These are phyloP conservation scores for Trachops cirrhosus DNA, from an alignment of 2,797 vertebrate genomes.

Conservation along the genomic window DNA sequence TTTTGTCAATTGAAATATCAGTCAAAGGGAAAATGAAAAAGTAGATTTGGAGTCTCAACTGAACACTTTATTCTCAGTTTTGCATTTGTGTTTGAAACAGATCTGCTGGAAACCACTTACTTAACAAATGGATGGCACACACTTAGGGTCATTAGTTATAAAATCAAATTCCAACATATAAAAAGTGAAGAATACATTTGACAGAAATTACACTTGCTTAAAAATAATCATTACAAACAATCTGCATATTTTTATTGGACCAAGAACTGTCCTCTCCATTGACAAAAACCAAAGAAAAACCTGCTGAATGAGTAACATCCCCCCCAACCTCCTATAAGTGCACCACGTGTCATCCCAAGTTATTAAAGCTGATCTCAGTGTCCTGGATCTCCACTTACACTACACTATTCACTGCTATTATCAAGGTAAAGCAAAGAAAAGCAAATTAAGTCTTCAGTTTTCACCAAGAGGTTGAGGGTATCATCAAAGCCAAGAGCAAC, in stretches of 20 bases:
- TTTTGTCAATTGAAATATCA: slow-evolving; percentile 31
- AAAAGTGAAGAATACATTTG: slow-evolving; percentile 80
- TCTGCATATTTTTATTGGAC: slow-evolving; percentile 84
- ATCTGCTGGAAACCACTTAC: slow-evolving; percentile 63
- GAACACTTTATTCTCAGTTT: slow-evolving; percentile 62
- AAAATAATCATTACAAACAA: slow-evolving; percentile 85
- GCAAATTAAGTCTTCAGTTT: slow-evolving; percentile 64
- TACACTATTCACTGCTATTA: slow-evolving; percentile 68
- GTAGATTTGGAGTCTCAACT: slow-evolving; percentile 50
- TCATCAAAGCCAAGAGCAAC: slow-evolving; percentile 89
- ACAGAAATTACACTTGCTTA: slow-evolving; percentile 82
- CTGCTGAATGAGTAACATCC: slow-evolving; percentile 72
- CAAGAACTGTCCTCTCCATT: slow-evolving; percentile 69
- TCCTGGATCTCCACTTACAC: slow-evolving; percentile 60
- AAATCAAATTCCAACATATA: slow-evolving; percentile 77
- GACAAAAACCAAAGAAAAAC: slow-evolving; percentile 80
- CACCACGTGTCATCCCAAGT: slow-evolving; percentile 57
- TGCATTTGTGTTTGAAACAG: slow-evolving; percentile 66
- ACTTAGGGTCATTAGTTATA: slow-evolving; percentile 66
- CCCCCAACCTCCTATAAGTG: slow-evolving; percentile 60
- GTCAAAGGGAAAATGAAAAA: slow-evolving; percentile 50
- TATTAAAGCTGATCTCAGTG: slow-evolving; percentile 68
- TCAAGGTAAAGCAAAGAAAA: slow-evolving; percentile 77
- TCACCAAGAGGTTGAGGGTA: slow-evolving; percentile 94
- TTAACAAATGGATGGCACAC: slow-evolving; percentile 75